phyloP scores from a whole-genome alignment of 2,888 invertebrate genomes.

The Eupeodes latifasciatus region DNA sequence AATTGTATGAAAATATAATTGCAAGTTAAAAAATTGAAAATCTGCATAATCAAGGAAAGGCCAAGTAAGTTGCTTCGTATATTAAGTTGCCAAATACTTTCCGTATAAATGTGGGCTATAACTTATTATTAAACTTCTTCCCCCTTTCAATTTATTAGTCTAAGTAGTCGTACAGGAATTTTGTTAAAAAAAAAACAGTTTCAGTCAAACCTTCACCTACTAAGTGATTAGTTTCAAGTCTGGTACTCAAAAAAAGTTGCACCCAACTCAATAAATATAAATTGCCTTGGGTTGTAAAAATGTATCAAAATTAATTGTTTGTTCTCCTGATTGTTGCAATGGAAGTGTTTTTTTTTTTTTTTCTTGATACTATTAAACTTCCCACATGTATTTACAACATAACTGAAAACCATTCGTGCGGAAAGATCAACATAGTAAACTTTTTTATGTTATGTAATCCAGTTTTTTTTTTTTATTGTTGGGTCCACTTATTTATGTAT shows the following conservation, averaged over 20 bases:
- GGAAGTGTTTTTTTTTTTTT: not conserved
- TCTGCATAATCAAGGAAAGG: too few relatives aligned
- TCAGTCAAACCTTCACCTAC: constrained; percentile 10
- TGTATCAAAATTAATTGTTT: constrained; percentile 4
- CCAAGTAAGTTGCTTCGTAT: too few relatives aligned
- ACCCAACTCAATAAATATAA: not conserved
- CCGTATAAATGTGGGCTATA: too few relatives aligned
- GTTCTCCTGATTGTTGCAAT: not conserved
- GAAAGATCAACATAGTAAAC: constrained; percentile 22
- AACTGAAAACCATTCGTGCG: constrained; percentile 6
- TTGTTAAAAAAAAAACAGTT: not conserved
- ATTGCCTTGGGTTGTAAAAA: not conserved
- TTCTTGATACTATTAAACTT: not conserved
- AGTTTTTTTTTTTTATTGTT: not conserved
- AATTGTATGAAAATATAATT: too few relatives aligned
- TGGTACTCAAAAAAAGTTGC: not conserved
- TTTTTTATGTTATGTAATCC: constrained; percentile 1
- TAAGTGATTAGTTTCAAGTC: not conserved
- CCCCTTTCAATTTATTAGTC: not conserved
- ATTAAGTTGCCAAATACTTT: too few relatives aligned
- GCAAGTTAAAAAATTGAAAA: too few relatives aligned
- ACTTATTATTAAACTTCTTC: not conserved
- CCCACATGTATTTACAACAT: constrained; percentile 4
- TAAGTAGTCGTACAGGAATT: not conserved
- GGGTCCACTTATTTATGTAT: not conserved